Evolutionary conservation across 2,113 vertebrate genomes (phyloP).

Genomic region (Mustelus asterias): DNA sequence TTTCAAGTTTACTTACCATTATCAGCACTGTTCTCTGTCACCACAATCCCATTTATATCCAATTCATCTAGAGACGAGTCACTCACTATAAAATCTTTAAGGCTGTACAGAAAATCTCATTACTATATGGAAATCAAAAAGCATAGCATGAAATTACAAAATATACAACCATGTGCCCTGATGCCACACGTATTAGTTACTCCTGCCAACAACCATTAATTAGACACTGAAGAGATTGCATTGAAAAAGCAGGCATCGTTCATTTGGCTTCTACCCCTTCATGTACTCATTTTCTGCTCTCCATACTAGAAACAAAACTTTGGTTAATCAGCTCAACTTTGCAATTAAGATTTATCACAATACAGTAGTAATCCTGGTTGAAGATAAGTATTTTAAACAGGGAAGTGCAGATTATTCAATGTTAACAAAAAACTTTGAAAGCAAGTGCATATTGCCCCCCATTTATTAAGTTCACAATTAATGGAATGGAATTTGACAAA

Average conservation of each 20-base stretch:
- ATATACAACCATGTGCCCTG: not conserved
- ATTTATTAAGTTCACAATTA: not conserved
- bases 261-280: not conserved
- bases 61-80: conserved; percentile 1
- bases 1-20: conserved; percentile 40
- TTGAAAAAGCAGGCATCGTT: not conserved
- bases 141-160: not conserved
- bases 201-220: not conserved
- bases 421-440: not conserved
- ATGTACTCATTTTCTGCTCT: not conserved
- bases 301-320: not conserved
- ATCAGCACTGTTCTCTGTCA: conserved; percentile 45
- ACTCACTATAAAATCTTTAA: conserved; percentile 37
- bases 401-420: not conserved
- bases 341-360: not conserved
- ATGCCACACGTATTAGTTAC: not conserved
- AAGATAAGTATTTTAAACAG: not conserved
- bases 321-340: not conserved
- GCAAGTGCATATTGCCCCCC: not conserved
- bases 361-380: not conserved
- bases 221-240: not conserved
- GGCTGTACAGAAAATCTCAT: conserved; percentile 23
- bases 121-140: not conserved
- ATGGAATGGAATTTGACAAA: not conserved
- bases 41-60: conserved; percentile 35